Percentiles rank a stretch among this genome's conserved stretches.
phyloP scores from a whole-genome alignment of 2,113 vertebrate species.

The Columbina picui region DNA sequence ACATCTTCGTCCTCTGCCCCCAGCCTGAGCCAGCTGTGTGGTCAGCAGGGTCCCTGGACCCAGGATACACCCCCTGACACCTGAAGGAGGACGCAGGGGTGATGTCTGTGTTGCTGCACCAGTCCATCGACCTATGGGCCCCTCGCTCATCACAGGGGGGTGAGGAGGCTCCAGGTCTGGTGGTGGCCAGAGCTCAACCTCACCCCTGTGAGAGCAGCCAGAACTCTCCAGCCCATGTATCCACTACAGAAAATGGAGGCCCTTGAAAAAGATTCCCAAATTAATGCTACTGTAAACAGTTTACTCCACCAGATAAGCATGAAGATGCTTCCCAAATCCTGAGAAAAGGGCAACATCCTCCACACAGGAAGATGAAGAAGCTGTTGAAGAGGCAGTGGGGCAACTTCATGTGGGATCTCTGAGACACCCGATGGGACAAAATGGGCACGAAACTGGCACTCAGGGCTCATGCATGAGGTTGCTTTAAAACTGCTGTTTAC shows the following conservation, averaged over 20 bases:
- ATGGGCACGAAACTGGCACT: background rate
- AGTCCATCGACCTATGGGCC: rapidly evolving
- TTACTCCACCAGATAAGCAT: background rate
- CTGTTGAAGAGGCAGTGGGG: background rate
- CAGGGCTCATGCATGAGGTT: background rate
- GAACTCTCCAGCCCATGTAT: background rate
- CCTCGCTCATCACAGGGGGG: too few species aligned
- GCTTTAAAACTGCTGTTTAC: background rate
- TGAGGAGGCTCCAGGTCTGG: background rate
- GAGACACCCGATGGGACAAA: background rate
- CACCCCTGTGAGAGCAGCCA: background rate
- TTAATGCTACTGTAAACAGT: background rate
- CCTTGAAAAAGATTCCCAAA: background rate
- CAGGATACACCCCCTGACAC: background rate
- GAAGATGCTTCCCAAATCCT: background rate
- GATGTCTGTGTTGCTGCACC: background rate
- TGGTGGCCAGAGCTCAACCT: background rate
- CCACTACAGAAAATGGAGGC: background rate
- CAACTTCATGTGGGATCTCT: background rate
- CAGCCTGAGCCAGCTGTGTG: background rate
- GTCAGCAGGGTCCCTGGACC: background rate
- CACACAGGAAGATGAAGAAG: background rate
- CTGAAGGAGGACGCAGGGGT: background rate
- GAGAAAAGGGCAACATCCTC: background rate
- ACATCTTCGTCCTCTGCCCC: background rate